Conservation (phyloP, 2,888 invertebrate genomes). For the Synergus itoensis region DNA sequence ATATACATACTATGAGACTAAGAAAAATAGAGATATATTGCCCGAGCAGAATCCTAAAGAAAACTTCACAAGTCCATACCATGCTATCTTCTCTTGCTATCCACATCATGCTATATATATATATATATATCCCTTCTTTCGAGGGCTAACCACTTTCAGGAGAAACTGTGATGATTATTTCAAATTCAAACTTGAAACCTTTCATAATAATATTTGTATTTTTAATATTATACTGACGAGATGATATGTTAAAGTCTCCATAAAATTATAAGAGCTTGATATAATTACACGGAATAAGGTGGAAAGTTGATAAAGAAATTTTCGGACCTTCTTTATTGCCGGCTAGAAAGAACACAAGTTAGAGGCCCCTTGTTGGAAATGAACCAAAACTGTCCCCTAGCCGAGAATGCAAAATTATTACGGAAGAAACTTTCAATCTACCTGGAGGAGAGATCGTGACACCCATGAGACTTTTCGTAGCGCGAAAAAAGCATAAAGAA, state of each 20-base stretch:
- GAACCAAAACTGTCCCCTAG: slow-evolving; percentile 65
- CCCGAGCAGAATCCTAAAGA: slow-evolving; percentile 9
- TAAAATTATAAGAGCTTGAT: not conserved
- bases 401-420: slow-evolving; percentile 68
- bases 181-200: too few species aligned
- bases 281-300: not conserved
- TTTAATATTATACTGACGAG: too few species aligned
- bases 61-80: not conserved
- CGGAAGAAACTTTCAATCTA: slow-evolving; percentile 70
- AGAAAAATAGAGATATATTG: slow-evolving; percentile 25
- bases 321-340: not conserved
- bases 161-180: not conserved
- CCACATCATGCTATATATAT: not conserved
- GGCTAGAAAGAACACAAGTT: slow-evolving; percentile 44
- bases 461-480: slow-evolving; percentile 54
- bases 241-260: not conserved
- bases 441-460: slow-evolving; percentile 59
- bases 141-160: not conserved
- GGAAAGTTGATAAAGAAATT: not conserved
- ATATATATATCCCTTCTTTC: not conserved
- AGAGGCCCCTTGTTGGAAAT: slow-evolving; percentile 66
- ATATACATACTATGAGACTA: not conserved
- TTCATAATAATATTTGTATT: too few species aligned
- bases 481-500: not conserved
- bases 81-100: not conserved